Base-by-base conservation (phyloP, 2,888 invertebrate genomes). In the Morinoia aosen region DNA sequence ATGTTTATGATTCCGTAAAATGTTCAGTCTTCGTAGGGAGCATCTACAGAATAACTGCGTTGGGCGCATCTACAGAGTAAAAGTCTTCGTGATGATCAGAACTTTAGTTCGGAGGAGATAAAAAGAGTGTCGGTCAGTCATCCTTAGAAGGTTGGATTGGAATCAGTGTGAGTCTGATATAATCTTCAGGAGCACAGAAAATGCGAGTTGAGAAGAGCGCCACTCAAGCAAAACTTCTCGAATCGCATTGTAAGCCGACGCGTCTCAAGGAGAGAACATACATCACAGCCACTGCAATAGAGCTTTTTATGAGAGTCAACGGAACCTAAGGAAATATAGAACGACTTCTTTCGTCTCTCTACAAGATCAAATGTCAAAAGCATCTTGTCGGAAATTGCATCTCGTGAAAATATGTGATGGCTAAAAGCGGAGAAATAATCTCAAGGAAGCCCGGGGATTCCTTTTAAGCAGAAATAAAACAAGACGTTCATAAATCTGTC, bases 281-380 rank as follows among this genome's bases (percentile, higher is more conserved):
- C 57, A 93, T 93, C 93, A 93, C 57, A 39, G 93, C 93, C 93
- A 57, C 57, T 40, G 93, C 93, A 93, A 93, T 93, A 57, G 93
- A 93, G 57, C 93, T 93, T 93, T 93, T 93, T 93, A 93, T 48
- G 19, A 93, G 93, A 93, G 93, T 57, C 93, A 48, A 93, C 93
- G 57, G 57, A 93, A 93, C 56, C 93, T 57, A 57, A 57, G 57
- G 93, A 57, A 93, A 93, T 93, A 56, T 93, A 93, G 93, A 93
- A 39, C 48, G 57, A 33, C 57, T 93, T 93, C 48, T 93, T 93
- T n/a, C 58, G 48, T 93, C 93, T 57, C 93, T 93, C 93, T 93
- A 93, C 93, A 93, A 93, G 93, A 93, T 93, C 93, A 93, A 93
- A 93, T 93, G 93, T 93, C 93, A 93, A 93, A 93, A 93, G 57